Evolutionary conservation across 2,797 vertebrate genomes (phyloP).

Genomic region (Orestias chungarensis): DNA sequence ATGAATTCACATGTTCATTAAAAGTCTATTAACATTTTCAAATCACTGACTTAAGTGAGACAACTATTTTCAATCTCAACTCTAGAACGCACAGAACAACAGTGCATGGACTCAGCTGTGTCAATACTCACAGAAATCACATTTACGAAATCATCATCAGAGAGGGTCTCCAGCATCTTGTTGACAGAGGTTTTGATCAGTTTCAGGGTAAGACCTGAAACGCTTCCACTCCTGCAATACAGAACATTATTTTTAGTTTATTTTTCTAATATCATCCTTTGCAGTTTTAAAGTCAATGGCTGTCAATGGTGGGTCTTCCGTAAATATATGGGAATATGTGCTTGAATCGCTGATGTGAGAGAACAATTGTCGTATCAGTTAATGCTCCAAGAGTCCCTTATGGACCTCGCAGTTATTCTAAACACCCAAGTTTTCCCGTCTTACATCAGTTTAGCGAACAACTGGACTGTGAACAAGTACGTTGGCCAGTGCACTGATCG

Average conservation of each 20-base stretch:
- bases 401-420: background rate
- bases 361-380: background rate
- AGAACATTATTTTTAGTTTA: conserved; percentile 7
- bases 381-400: background rate
- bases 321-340: background rate
- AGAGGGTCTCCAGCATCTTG: conserved; percentile 95
- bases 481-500: conserved; percentile 9
- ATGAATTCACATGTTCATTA: too few relatives aligned
- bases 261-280: too few relatives aligned
- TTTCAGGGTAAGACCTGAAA: conserved; percentile 92
- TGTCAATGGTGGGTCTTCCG: background rate
- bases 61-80: background rate
- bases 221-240: conserved; percentile 89
- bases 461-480: conserved; percentile 29
- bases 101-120: background rate
- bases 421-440: conserved; percentile 1
- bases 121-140: conserved; percentile 91
- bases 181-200: conserved; percentile 91
- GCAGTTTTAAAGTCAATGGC: too few relatives aligned
- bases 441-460: conserved; percentile 12
- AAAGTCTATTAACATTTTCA: too few relatives aligned
- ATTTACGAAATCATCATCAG: conserved; percentile 96
- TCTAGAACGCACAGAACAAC: background rate
- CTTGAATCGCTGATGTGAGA: background rate
- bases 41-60: background rate